phyloP scores from a whole-genome alignment of 2,888 invertebrate genomes.

The Chrysotoxum bicinctum region DNA sequence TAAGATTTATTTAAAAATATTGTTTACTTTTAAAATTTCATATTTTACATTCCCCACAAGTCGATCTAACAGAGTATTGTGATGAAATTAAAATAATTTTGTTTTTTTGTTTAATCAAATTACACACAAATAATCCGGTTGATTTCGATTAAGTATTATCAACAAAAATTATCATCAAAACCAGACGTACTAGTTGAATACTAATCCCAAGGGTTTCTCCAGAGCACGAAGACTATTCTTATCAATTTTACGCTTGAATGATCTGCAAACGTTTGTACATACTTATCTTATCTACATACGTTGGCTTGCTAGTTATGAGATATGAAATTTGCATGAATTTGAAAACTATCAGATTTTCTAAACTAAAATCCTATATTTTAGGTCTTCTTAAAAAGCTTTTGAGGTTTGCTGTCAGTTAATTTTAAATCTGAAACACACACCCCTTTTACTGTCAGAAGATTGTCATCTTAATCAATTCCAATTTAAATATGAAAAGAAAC shows the following conservation, averaged over 20 bases:
- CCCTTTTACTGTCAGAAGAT: not conserved
- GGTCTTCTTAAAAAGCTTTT: not conserved
- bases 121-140: not conserved
- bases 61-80: not conserved
- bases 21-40: not conserved
- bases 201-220: not conserved
- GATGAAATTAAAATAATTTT: not conserved
- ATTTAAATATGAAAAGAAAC: not conserved
- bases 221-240: not conserved
- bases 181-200: not conserved
- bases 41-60: too few relatives aligned
- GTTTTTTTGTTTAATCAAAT: not conserved
- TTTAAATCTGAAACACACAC: not conserved
- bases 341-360: not conserved
- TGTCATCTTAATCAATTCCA: conserved; percentile 2
- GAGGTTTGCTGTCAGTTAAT: not conserved
- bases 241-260: not conserved
- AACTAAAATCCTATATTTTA: not conserved
- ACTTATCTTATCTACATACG: not conserved
- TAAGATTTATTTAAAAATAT: not conserved
- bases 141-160: not conserved
- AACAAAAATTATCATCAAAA: not conserved
- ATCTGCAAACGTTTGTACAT: too few relatives aligned
- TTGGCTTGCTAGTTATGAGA: not conserved
- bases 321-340: not conserved